A percentile compares a stretch with the other conserved stretches of the same genome.
Evolutionary conservation across 2,888 invertebrate genomes (phyloP).

Genomic region (Cephus spinipes): DNA sequence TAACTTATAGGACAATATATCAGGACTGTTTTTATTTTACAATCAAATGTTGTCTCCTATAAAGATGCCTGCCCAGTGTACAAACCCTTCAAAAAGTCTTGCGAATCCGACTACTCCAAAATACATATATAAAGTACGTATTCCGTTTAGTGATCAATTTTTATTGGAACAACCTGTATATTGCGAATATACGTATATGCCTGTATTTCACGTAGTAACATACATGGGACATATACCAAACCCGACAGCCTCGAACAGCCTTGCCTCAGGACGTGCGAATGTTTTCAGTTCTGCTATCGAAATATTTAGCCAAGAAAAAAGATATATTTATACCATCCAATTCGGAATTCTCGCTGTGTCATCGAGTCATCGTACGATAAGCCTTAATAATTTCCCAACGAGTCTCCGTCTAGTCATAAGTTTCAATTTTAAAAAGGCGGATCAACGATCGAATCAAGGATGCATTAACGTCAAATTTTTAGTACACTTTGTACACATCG

Average conservation of each 20-base stretch:
- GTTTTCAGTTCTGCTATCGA: not conserved
- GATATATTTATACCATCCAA: not conserved
- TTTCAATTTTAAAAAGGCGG: not conserved
- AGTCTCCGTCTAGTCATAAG: not conserved
- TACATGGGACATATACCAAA: constrained; percentile 3
- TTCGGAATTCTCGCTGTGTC: not conserved
- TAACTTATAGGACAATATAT: not conserved
- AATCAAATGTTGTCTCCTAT: no score
- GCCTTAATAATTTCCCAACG: not conserved
- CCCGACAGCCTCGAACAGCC: constrained; percentile 24
- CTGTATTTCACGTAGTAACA: constrained; percentile 9
- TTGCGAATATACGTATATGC: not conserved
- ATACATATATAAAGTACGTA: not conserved
- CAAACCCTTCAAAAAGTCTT: no score
- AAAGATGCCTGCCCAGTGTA: no score
- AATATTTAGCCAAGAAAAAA: not conserved
- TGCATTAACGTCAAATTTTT: not conserved
- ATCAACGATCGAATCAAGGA: not conserved
- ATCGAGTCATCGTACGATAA: not conserved
- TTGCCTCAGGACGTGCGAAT: constrained; percentile 20
- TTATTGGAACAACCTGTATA: not conserved
- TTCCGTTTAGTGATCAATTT: not conserved
- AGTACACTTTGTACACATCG: not conserved
- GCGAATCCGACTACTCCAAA: no score
- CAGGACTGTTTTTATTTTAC: no score